Conservation (phyloP, 1,140 invertebrate genomes). For the Nixonia krombeini region DNA sequence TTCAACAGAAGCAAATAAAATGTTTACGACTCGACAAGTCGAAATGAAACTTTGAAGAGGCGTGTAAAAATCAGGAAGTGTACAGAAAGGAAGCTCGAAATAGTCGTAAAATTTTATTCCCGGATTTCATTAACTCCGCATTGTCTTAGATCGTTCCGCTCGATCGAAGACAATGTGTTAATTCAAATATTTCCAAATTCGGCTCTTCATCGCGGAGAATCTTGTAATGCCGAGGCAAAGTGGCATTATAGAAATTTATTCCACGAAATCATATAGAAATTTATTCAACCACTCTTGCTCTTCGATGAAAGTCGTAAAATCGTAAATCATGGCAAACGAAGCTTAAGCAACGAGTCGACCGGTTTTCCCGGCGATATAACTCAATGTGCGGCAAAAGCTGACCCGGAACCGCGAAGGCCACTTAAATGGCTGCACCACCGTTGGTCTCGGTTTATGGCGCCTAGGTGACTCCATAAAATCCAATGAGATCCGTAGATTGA, state of each 20-base stretch:
- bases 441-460: constrained; percentile 39
- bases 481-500: constrained; percentile 53
- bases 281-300: constrained; percentile 40
- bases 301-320: constrained; percentile 49
- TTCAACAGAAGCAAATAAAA: too few species aligned
- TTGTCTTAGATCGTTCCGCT: too few species aligned
- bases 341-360: constrained; percentile 35
- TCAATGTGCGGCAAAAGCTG: constrained; percentile 36
- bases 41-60: too few species aligned
- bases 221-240: background rate
- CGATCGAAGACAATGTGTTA: constrained; percentile 32
- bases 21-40: too few species aligned
- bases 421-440: constrained; percentile 36
- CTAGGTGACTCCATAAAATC: constrained; percentile 51
- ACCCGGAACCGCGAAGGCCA: constrained; percentile 43
- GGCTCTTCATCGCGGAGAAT: constrained; percentile 36
- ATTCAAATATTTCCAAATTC: constrained; percentile 33
- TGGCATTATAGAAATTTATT: constrained; percentile 46
- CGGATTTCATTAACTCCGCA: too few species aligned
- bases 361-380: constrained; percentile 38
- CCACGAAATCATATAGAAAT: constrained; percentile 43
- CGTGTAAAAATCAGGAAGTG: too few species aligned
- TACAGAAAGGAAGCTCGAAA: too few species aligned
- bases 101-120: too few species aligned
- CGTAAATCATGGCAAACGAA: constrained; percentile 49